Evolutionary conservation across 2,113 vertebrate genomes (phyloP).

Genomic region (Bos indicus): DNA sequence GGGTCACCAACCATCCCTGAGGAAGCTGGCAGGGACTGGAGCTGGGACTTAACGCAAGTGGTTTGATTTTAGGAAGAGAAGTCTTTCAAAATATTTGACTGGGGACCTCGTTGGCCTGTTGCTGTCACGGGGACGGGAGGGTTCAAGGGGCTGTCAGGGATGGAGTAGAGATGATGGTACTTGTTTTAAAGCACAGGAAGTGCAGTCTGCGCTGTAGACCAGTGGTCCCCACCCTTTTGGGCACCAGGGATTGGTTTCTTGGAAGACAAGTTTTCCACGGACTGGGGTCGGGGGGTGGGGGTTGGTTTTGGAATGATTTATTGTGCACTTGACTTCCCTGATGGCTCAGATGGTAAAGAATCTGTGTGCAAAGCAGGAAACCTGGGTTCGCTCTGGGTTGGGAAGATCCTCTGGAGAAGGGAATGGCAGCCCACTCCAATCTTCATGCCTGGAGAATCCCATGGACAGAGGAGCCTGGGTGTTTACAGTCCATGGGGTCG

Average conservation of each 20-base stretch:
- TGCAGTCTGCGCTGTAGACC: neutral
- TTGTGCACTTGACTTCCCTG: neutral
- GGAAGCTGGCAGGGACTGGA: neutral
- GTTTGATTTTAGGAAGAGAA: slow-evolving; percentile 7
- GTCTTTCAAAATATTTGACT: neutral
- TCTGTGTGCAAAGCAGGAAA: neutral
- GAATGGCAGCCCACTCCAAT: neutral
- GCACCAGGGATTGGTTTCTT: neutral
- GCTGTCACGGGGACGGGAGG: neutral
- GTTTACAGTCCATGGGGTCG: neutral
- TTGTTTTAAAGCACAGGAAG: neutral
- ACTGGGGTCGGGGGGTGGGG: neutral
- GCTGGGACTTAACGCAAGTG: neutral
- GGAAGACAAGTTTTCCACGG: neutral
- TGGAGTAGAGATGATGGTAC: neutral
- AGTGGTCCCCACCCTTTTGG: neutral
- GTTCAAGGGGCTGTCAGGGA: neutral
- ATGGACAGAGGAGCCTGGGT: neutral
- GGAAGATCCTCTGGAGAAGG: neutral
- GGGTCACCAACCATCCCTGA: neutral
- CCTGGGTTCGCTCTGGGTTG: neutral
- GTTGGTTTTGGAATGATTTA: neutral
- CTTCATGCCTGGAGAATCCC: neutral
- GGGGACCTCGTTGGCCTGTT: neutral
- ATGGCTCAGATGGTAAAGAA: neutral